A percentile compares a stretch with the other conserved stretches of the same genome.
Conservation (phyloP, 2,797 vertebrate genomes). For the Enteromius anoplus region DNA sequence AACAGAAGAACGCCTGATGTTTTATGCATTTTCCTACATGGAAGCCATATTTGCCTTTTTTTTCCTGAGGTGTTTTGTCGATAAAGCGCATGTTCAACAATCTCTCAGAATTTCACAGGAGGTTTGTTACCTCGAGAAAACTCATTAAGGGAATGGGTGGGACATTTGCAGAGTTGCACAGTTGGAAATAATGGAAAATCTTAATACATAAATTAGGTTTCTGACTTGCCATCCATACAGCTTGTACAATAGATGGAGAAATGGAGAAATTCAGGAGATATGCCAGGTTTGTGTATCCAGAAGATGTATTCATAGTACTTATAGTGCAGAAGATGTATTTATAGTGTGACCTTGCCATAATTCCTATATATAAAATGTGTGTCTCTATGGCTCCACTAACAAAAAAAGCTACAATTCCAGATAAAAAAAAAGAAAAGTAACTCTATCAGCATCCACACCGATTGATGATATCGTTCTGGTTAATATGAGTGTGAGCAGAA, state of each 20-base stretch:
- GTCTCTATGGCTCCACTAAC: background rate
- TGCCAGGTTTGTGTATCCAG: background rate
- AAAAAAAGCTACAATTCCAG: background rate
- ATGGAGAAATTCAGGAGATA: background rate
- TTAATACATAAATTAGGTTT: constrained; percentile 13
- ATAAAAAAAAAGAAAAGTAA: background rate
- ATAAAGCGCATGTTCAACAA: constrained; percentile 5
- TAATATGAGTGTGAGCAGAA: background rate
- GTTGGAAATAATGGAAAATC: constrained; percentile 10
- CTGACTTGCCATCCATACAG: background rate
- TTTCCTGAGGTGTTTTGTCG: constrained; percentile 16
- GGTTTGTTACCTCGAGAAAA: constrained; percentile 7
- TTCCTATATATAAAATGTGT: background rate
- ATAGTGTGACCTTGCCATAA: background rate
- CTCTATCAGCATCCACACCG: background rate
- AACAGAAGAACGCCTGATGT: constrained; percentile 29
- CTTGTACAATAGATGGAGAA: background rate
- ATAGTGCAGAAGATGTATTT: too few relatives aligned
- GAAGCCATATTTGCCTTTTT: constrained; percentile 17
- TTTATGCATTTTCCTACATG: constrained; percentile 34
- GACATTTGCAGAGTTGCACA: background rate
- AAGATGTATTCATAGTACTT: background rate
- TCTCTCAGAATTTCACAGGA: constrained; percentile 7
- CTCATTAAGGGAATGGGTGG: constrained; percentile 2
- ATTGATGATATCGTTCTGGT: background rate